These are phyloP conservation scores for Dendrocincla fuliginosa DNA, from an alignment of 2,797 vertebrate genomes.

Conservation along the genomic window DNA sequence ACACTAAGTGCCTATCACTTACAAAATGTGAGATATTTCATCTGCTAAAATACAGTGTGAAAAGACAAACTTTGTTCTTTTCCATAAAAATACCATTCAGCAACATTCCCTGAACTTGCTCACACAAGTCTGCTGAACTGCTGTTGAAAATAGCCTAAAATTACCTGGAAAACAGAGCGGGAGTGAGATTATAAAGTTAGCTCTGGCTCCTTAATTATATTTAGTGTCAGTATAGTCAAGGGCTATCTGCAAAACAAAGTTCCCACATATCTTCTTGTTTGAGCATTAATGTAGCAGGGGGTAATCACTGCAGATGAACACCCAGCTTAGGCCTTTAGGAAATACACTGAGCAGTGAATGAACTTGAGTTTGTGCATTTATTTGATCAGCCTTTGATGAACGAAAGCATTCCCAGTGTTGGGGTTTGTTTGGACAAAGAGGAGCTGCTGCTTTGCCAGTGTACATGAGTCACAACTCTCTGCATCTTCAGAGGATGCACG, in stretches of 20 bases:
- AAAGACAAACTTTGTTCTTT: background rate
- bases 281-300: background rate
- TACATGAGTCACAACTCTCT: accelerated
- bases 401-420: background rate
- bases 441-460: background rate
- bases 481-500: background rate
- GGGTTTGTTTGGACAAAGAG: background rate
- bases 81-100: background rate
- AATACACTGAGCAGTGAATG: background rate
- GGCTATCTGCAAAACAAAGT: background rate
- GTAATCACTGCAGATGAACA: background rate
- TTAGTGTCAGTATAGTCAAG: background rate
- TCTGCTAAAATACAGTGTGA: background rate
- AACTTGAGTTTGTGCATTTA: background rate
- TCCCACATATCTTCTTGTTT: background rate
- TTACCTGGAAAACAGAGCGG: background rate
- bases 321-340: background rate
- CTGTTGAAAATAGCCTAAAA: background rate
- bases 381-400: background rate
- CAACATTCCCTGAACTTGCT: background rate
- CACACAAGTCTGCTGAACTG: background rate
- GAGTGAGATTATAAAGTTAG: background rate
- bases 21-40: background rate
- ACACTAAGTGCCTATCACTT: background rate
- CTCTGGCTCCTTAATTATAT: background rate